These are phyloP conservation scores for Pardalotus punctatus DNA, from an alignment of 2,113 vertebrate species.

Conservation along the genomic window DNA sequence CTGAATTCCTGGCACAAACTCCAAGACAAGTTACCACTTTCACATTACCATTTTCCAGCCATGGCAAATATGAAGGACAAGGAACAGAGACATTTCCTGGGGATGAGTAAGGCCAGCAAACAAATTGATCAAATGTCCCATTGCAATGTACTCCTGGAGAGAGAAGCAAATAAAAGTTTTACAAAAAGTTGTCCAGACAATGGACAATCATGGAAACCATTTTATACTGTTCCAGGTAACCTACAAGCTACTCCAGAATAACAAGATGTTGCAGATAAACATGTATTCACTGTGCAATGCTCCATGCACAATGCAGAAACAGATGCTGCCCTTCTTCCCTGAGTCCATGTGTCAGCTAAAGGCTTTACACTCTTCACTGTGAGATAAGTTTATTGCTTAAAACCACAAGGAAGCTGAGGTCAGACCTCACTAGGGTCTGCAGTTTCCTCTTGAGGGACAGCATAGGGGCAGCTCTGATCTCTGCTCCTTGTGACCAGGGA, in stretches of 20 bases:
- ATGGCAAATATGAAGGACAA: constrained; percentile 89
- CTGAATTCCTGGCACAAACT: not conserved
- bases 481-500: not conserved
- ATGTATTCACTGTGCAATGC: not conserved
- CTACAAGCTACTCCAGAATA: not conserved
- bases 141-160: constrained; percentile 84
- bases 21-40: not conserved
- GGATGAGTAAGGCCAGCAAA: constrained; percentile 90
- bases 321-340: not conserved
- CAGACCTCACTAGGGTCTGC: not conserved
- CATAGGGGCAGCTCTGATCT: not conserved
- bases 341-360: not conserved
- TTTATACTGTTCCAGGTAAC: not conserved
- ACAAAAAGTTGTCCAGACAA: not conserved
- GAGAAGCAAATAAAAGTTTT: not conserved
- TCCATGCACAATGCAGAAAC: not conserved
- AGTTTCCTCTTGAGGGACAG: not conserved
- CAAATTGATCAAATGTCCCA: constrained; percentile 85
- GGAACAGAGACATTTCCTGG: constrained; percentile 90
- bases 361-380: not conserved
- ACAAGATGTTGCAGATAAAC: not conserved
- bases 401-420: not conserved
- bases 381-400: not conserved
- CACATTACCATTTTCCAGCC: constrained; percentile 82
- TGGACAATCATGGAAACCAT: not conserved